Evolutionary conservation across 2,797 vertebrate genomes (phyloP).

Genomic region (Tokudaia muenninki): DNA sequence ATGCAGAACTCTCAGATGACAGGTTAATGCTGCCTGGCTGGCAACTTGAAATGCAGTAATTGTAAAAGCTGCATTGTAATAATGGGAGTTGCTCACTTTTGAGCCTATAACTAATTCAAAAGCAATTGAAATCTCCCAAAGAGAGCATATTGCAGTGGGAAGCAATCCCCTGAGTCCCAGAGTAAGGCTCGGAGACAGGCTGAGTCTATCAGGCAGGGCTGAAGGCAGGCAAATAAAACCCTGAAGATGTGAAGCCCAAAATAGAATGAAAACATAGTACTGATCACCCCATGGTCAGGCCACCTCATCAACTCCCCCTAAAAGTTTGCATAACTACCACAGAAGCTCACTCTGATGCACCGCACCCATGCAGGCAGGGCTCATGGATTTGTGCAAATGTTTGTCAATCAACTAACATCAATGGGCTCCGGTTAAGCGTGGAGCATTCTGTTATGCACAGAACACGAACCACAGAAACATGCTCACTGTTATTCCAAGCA

Average conservation of each 20-base stretch:
- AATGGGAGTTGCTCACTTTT: slow-evolving; percentile 62
- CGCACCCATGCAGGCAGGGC: not conserved
- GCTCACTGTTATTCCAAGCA: not conserved
- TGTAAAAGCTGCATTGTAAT: slow-evolving; percentile 76
- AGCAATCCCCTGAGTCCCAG: slow-evolving; percentile 39
- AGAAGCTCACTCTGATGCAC: not conserved
- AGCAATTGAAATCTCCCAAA: slow-evolving; percentile 76
- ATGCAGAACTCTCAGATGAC: slow-evolving; percentile 54
- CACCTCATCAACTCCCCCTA: not conserved
- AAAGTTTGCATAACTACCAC: not conserved
- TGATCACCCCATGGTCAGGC: not conserved
- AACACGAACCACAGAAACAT: not conserved
- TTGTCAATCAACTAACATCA: slow-evolving; percentile 30
- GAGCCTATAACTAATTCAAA: slow-evolving; percentile 81
- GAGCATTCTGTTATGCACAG: not conserved
- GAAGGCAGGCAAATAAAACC: not conserved
- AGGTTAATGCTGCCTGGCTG: slow-evolving; percentile 60
- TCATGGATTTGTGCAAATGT: not conserved
- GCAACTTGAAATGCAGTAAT: slow-evolving; percentile 70
- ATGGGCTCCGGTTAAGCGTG: not conserved
- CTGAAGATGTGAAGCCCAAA: slow-evolving; percentile 12
- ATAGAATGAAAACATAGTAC: not conserved
- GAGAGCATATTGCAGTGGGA: slow-evolving; percentile 46
- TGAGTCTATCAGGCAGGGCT: slow-evolving; percentile 31
- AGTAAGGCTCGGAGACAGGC: not conserved